Evolutionary conservation across 2,888 invertebrate species (phyloP), one percentile per base, ranked within the genome.

Genomic region (Balanococcus diminutus): DNA sequence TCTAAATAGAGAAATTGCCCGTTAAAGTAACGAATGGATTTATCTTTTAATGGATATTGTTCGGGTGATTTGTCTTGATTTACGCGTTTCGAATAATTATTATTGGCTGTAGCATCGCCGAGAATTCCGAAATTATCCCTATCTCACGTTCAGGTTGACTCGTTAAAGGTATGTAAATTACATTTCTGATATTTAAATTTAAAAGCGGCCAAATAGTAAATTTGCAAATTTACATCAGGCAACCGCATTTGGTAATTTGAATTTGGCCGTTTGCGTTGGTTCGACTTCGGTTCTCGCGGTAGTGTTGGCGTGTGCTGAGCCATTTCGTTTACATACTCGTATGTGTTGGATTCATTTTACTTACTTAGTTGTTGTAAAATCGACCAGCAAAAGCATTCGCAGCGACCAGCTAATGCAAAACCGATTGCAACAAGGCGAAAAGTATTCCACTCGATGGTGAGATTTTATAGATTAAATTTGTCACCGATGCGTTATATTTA

Each of bases 21-120:
- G 75, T 79, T 36, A 36, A 79, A 79, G 75, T 79, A 79, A 79
- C 75, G 75, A 79, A 79, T 79, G 75, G 75, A 79, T 79, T 79
- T 79, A 79, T 79, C 75, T 79, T 79, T 79, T 79, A 79, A 79
- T 79, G 75, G 75, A 79, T 79, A 79, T 79, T 36, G 75, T 79
- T 79, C 67, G 75, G 75, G 75, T 79, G 75, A 79, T 79, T 79
- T 79, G 75, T 79, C 75, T 79, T 79, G 75, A 79, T 79, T 79
- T 79, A 79, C 75, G 75, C 75, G 36, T 79, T 79, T 79, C 75
- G 75, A 79, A 79, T 79, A 79, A 79, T 79, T 36, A 79, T 79
- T 79, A 79, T 79, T 79, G 75, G 75, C 75, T 79, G 75, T 36
- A 79, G 36, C 75, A 36, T 79, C 67, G 67, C 36, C 32, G 75